phyloP scores from a whole-genome alignment of 2,113 vertebrate genomes.

The Chloebia gouldiae region DNA sequence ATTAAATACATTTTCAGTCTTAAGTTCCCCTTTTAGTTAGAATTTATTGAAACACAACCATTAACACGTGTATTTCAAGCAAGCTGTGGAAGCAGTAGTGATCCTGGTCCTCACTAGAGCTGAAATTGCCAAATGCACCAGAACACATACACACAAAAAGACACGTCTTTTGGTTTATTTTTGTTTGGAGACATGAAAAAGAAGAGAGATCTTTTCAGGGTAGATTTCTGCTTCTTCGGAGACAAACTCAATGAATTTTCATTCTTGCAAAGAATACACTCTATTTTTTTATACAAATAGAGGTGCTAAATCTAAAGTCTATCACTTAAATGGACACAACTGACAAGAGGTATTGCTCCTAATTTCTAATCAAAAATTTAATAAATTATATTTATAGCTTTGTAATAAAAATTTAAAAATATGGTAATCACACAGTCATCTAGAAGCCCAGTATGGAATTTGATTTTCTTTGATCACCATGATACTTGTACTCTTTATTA shows the following conservation, averaged over 20 bases:
- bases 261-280: not conserved
- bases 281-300: not conserved
- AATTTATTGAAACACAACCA: not conserved
- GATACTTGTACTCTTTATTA: constrained; percentile 17
- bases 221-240: not conserved
- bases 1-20: not conserved
- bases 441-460: not conserved
- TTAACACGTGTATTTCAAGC: not conserved
- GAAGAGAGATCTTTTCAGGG: not conserved
- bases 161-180: not conserved
- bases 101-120: not conserved
- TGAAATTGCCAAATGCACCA: not conserved
- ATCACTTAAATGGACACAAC: not conserved
- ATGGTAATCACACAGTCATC: not conserved
- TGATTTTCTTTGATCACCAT: constrained; percentile 29
- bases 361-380: constrained; percentile 2
- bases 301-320: not conserved
- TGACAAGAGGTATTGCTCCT: not conserved
- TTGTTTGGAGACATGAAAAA: accelerated
- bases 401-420: not conserved
- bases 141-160: not conserved
- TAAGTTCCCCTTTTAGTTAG: not conserved
- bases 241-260: not conserved
- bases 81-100: not conserved
- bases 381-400: not conserved